Percentiles rank a stretch among this genome's conserved stretches.
Conservation (phyloP, 92 coral and sea anemone genomes). For the Zoanthus sociatus region DNA sequence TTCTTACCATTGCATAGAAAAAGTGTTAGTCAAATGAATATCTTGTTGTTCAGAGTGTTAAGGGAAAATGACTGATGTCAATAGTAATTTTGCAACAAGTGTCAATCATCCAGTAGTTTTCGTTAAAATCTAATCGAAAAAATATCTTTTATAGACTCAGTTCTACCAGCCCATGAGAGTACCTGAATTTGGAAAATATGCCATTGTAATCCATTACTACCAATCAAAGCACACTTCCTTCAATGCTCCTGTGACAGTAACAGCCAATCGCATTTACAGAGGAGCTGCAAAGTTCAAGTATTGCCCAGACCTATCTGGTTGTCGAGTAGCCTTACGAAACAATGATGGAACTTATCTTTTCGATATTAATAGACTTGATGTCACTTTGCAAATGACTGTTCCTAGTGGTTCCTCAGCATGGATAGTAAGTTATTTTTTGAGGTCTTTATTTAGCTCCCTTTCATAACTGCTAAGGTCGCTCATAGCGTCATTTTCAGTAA, state of each 20-base stretch:
- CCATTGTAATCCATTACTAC: constrained; percentile 90
- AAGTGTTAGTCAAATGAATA: too few species aligned
- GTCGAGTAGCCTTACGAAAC: constrained; percentile 78
- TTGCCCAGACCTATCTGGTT: constrained; percentile 95
- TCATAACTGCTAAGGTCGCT: too few species aligned
- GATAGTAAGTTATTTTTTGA: constrained; percentile 78
- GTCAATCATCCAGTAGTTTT: neutral
- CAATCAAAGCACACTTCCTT: constrained; percentile 90
- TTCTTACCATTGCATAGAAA: too few species aligned
- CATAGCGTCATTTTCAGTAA: too few species aligned
- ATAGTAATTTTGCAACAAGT: neutral
- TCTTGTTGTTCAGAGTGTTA: too few species aligned
- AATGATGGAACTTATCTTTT: constrained; percentile 66
- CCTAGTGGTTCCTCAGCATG: constrained; percentile 82
- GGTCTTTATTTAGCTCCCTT: too few species aligned
- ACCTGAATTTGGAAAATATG: constrained; percentile 79
- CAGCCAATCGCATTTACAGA: constrained; percentile 73
- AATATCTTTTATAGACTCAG: constrained; percentile 48
- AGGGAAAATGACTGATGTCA: neutral
- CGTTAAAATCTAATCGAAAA: neutral
- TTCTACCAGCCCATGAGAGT: constrained; percentile 51
- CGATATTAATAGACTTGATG: constrained; percentile 75
- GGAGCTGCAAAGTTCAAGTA: constrained; percentile 80
- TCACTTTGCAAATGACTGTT: constrained; percentile 67
- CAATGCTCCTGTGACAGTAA: constrained; percentile 72